Conservation (phyloP, 2,797 vertebrate species). For the Cynopterus sphinx region DNA sequence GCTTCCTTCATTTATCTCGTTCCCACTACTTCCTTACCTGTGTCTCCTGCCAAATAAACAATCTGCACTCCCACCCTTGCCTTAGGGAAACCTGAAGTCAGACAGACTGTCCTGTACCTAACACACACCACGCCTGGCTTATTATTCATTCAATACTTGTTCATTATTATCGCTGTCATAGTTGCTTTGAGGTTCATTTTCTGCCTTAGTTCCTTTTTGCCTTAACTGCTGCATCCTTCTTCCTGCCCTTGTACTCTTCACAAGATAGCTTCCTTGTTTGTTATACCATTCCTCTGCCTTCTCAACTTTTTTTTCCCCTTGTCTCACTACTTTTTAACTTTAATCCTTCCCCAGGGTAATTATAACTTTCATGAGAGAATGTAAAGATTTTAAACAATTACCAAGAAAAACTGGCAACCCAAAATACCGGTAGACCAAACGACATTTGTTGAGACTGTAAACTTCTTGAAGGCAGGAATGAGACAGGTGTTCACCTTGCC, state of each 20-base stretch:
- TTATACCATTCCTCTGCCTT: background rate
- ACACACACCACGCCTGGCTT: background rate
- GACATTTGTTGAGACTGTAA: background rate
- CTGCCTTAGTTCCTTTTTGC: background rate
- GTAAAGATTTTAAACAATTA: background rate
- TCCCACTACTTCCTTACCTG: background rate
- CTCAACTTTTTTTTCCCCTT: background rate
- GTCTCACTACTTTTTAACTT: background rate
- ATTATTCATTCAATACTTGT: background rate
- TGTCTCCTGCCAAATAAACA: background rate
- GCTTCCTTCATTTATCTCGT: background rate
- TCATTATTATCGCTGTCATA: background rate
- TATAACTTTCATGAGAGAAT: conserved; percentile 13
- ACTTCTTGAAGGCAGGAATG: conserved; percentile 41
- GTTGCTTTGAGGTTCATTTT: background rate
- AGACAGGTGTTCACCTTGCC: background rate
- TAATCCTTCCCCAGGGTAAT: conserved; percentile 2
- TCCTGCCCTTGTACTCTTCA: background rate
- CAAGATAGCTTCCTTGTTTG: background rate
- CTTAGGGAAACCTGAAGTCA: background rate
- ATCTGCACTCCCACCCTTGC: background rate
- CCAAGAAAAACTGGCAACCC: background rate
- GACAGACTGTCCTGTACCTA: background rate
- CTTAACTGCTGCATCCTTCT: background rate
- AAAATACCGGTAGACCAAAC: background rate